Evolutionary conservation across 2,797 vertebrate genomes (phyloP).

Genomic region (Propithecus perrieri): DNA sequence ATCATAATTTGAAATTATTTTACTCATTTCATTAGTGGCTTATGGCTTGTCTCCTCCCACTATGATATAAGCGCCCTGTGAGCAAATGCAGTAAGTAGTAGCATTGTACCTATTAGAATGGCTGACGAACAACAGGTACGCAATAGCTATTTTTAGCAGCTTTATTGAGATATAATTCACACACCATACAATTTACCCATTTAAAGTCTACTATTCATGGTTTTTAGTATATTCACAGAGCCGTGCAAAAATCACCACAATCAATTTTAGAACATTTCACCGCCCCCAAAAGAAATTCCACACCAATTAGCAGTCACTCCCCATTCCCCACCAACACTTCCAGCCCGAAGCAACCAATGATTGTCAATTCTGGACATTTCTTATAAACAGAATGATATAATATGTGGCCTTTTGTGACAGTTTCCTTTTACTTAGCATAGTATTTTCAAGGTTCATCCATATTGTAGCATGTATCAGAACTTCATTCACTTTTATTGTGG

Average conservation of each 20-base stretch:
- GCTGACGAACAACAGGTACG: not conserved
- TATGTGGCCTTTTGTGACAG: not conserved
- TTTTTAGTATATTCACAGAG: not conserved
- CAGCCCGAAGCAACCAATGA: not conserved
- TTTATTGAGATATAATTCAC: not conserved
- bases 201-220: not conserved
- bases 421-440: not conserved
- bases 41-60: not conserved
- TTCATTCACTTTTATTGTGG: not conserved
- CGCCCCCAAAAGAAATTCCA: not conserved
- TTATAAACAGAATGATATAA: not conserved
- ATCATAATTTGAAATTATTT: not conserved
- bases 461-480: not conserved
- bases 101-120: not conserved
- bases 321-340: not conserved
- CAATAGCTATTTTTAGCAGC: not conserved
- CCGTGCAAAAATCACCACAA: not conserved
- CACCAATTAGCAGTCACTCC: not conserved
- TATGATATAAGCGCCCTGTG: not conserved
- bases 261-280: not conserved
- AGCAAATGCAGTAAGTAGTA: not conserved
- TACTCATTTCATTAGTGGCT: not conserved
- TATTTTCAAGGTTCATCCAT: not conserved
- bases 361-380: not conserved
- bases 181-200: not conserved